Evolutionary conservation across 2,113 vertebrate genomes (phyloP).

Genomic region (Platichthys stellatus): DNA sequence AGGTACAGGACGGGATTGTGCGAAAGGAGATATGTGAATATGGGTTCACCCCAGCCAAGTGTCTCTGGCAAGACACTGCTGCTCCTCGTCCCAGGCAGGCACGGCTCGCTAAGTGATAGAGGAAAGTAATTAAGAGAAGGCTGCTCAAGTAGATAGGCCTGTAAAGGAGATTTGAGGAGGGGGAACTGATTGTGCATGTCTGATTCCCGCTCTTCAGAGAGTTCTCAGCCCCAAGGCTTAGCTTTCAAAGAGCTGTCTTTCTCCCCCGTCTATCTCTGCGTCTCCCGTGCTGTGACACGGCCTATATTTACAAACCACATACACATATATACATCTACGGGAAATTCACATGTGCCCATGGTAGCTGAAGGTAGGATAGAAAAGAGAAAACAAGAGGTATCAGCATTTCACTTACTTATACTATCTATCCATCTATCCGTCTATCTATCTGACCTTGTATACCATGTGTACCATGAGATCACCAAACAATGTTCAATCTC

Average conservation of each 20-base stretch:
- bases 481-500: background rate
- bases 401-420: background rate
- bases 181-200: slow-evolving; percentile 84
- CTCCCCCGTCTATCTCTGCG: slow-evolving; percentile 47
- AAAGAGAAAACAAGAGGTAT: background rate
- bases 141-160: slow-evolving; percentile 85
- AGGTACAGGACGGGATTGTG: slow-evolving; percentile 61
- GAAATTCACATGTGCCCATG: background rate
- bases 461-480: background rate
- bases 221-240: slow-evolving; percentile 81
- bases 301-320: slow-evolving; percentile 43
- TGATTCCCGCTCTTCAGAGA: slow-evolving; percentile 83
- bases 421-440: slow-evolving; percentile 16
- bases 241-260: slow-evolving; percentile 77
- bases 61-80: slow-evolving; percentile 72
- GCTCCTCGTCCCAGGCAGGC: slow-evolving; percentile 70
- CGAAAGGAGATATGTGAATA: slow-evolving; percentile 72
- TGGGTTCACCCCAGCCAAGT: slow-evolving; percentile 71
- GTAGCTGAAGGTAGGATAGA: background rate
- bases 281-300: slow-evolving; percentile 41
- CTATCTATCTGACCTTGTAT: slow-evolving; percentile 15
- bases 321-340: background rate
- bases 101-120: slow-evolving; percentile 79
- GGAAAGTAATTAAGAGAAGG: slow-evolving; percentile 85
- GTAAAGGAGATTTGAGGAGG: slow-evolving; percentile 84